phyloP scores from a whole-genome alignment of 2,797 vertebrate genomes.

The Distichodus sexfasciatus region DNA sequence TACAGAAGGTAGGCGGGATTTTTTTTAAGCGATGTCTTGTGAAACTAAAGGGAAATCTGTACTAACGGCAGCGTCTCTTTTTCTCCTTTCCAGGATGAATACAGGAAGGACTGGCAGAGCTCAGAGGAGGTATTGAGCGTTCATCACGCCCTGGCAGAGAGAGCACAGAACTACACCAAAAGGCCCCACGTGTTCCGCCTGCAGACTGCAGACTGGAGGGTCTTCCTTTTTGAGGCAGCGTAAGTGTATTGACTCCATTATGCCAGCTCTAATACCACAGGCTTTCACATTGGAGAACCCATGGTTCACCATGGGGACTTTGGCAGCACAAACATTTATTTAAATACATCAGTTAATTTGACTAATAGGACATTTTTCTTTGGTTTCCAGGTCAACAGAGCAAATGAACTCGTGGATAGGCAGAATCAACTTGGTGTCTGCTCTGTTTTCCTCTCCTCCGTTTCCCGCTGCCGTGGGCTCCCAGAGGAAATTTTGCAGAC shows the following conservation, averaged over 20 bases:
- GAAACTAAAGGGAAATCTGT: not conserved
- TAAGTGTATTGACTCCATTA: constrained; percentile 54
- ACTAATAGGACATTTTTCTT: too few relatives aligned
- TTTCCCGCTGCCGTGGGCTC: constrained; percentile 90
- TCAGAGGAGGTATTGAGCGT: constrained; percentile 86
- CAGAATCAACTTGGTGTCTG: constrained; percentile 87
- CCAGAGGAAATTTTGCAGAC: constrained; percentile 83
- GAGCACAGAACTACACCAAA: constrained; percentile 85
- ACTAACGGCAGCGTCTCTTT: not conserved
- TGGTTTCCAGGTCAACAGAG: constrained; percentile 68
- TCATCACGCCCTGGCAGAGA: constrained; percentile 86
- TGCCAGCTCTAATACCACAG: not conserved
- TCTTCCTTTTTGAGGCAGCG: constrained; percentile 78
- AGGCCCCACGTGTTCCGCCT: constrained; percentile 87
- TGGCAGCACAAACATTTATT: too few relatives aligned
- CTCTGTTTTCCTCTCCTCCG: constrained; percentile 85
- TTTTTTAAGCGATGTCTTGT: not conserved
- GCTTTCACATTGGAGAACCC: not conserved
- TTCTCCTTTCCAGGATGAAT: constrained; percentile 67
- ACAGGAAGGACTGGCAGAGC: constrained; percentile 58
- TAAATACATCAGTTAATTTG: too few relatives aligned
- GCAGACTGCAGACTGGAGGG: constrained; percentile 88
- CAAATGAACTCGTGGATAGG: constrained; percentile 91
- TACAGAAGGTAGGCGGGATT: constrained; percentile 79
- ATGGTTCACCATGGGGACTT: not conserved